Percentiles rank a stretch among this genome's conserved stretches.
Conservation (phyloP, 2,888 invertebrate genomes). For the Eupithecia vulgata region DNA sequence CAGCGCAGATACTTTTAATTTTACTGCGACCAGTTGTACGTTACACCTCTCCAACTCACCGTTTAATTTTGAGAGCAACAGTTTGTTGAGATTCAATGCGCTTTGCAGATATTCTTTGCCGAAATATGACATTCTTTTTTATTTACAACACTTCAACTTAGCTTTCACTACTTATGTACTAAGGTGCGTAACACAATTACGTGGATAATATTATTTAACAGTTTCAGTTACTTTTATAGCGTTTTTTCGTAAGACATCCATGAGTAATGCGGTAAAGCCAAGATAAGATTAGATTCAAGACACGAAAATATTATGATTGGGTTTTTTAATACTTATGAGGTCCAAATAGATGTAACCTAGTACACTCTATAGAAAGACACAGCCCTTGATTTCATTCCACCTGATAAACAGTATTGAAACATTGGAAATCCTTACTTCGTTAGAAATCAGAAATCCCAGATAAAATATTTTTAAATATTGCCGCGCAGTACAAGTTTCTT, state of each 20-base stretch:
- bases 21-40: conserved; percentile 54
- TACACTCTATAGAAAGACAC: not conserved
- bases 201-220: not conserved
- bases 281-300: conserved; percentile 14
- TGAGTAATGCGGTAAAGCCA: not conserved
- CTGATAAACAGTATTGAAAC: not conserved
- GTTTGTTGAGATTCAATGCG: conserved; percentile 54
- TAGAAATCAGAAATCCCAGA: not conserved
- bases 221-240: not conserved
- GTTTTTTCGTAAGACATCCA: not conserved
- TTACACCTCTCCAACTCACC: conserved; percentile 54
- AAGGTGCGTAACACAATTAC: not conserved
- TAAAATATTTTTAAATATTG: not conserved
- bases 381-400: not conserved
- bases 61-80: conserved; percentile 55
- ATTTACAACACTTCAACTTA: not conserved
- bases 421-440: not conserved
- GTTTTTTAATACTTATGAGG: not conserved
- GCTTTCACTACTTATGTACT: not conserved
- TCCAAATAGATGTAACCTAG: not conserved
- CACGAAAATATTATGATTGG: not conserved
- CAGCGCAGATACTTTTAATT: conserved; percentile 60
- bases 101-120: conserved; percentile 50
- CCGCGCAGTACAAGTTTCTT: not conserved
- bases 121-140: not conserved